phyloP scores from a whole-genome alignment of 2,797 vertebrate genomes.

The Gouania willdenowi region DNA sequence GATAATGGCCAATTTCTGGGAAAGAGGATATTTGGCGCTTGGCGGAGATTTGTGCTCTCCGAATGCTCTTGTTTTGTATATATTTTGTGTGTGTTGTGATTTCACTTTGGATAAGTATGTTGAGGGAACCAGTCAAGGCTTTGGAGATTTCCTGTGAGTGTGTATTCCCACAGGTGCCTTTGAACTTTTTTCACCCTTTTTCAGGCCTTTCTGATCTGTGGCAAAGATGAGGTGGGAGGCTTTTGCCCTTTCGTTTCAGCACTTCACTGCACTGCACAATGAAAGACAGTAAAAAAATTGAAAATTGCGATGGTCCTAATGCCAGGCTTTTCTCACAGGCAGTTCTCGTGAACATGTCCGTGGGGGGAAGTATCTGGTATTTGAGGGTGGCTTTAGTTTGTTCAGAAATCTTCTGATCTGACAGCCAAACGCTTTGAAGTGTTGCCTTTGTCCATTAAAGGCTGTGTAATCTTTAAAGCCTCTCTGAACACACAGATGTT shows the following conservation, averaged over 20 bases:
- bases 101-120: background rate
- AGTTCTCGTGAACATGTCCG: background rate
- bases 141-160: slow-evolving; percentile 20
- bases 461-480: slow-evolving; percentile 52
- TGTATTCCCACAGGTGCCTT: slow-evolving; percentile 50
- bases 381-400: slow-evolving; percentile 9
- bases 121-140: slow-evolving; percentile 11
- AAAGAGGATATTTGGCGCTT: too few species aligned
- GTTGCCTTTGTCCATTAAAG: slow-evolving; percentile 45
- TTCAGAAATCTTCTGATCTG: slow-evolving; percentile 22
- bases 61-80: too few species aligned
- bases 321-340: slow-evolving; percentile 1
- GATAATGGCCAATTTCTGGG: too few species aligned
- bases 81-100: background rate
- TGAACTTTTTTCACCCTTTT: slow-evolving; percentile 53
- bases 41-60: too few species aligned
- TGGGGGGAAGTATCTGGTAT: slow-evolving; percentile 10
- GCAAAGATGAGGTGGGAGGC: slow-evolving; percentile 15
- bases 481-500: slow-evolving; percentile 22
- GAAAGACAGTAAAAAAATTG: slow-evolving; percentile 12
- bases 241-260: slow-evolving; percentile 21
- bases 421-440: slow-evolving; percentile 51
- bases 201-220: slow-evolving; percentile 46
- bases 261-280: slow-evolving; percentile 17
- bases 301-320: background rate